Base-by-base conservation (phyloP, 2,113 vertebrate species). In the Cynoglossus semilaevis region DNA sequence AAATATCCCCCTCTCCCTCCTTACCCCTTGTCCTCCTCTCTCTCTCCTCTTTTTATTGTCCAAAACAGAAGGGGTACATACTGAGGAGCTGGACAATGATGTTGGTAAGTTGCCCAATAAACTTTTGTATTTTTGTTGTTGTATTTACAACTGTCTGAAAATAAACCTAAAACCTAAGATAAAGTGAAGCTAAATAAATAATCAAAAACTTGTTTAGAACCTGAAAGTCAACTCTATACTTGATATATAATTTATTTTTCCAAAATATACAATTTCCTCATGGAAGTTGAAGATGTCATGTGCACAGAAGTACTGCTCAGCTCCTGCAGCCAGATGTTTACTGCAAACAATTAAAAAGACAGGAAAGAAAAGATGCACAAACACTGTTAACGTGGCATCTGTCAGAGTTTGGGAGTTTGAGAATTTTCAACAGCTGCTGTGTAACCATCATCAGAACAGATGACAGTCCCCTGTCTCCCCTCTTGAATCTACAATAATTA, bases 11-110 rank as follows among this genome's bases (percentile, higher is more conserved):
- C 44, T n/a, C 42, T 10, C 42, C 14, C n/a, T 13, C 42, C 7
- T 17, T 88, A 76, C 84, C 85, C 36, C 87, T 85, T 89, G 86
- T 90, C 87, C 84, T 90, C 85, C 90, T 89, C 82, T 72, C 89
- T 81, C 87, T 34, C 88, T 88, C 76, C 77, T 91, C 87, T 86
- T 69, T 81, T 91, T 91, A 87, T 87, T 70, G 80, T 91, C 86
- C n/a, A 85, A 93, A 95, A 93, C 90, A 99, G 97, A 99, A 96
- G 97, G 97, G 89, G 95, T 99, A 74, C 97, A 99, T 76, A 99
- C 97, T 85, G 97, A 99, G 85, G 97, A 99, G 91, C 93, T 95
- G 94, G 96, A 98, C 93, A 97, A 94, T 93, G 97, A 99, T 90
- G 88, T 96, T 90, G 97, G 97, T 99, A 95, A 89, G 92, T 29